phyloP scores from a whole-genome alignment of 2,888 invertebrate species.

The Phorcus lineatus region DNA sequence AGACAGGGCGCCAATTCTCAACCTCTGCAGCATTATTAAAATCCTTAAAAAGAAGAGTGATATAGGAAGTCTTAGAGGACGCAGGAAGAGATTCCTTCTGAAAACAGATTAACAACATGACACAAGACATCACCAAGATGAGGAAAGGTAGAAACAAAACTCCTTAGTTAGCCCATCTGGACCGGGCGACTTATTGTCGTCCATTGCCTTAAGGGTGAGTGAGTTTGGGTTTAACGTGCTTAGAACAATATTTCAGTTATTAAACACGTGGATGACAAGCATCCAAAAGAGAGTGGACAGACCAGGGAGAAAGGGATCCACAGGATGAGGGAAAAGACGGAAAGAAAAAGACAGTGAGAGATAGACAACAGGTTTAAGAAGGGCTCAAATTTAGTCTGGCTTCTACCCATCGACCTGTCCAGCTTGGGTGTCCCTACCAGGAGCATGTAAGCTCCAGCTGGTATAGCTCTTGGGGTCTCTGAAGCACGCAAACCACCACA shows the following conservation, averaged over 20 bases:
- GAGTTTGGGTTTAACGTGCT: no score
- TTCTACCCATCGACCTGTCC: no score
- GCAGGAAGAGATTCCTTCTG: constrained; percentile 25
- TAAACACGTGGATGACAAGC: no score
- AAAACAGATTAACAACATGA: constrained; percentile 28
- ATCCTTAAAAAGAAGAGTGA: constrained; percentile 47
- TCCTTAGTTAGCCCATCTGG: constrained; percentile 45
- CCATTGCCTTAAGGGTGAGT: not conserved
- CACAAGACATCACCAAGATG: constrained; percentile 30
- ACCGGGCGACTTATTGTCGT: constrained; percentile 40
- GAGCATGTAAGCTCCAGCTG: not conserved
- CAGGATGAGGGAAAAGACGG: no score
- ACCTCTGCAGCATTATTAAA: constrained; percentile 29
- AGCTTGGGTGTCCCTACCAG: no score
- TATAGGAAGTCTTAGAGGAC: constrained; percentile 29
- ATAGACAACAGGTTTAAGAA: no score
- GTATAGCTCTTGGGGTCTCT: not conserved
- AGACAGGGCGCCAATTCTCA: constrained; percentile 43
- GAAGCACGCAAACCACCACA: not conserved
- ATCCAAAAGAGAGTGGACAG: no score
- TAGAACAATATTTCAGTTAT: no score
- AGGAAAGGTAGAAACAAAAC: constrained; percentile 38
- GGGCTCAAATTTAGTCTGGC: no score
- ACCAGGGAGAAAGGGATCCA: no score
- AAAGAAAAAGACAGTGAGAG: no score